Base-by-base conservation (phyloP, 2,113 vertebrate genomes). In the Trogon surrucura region DNA sequence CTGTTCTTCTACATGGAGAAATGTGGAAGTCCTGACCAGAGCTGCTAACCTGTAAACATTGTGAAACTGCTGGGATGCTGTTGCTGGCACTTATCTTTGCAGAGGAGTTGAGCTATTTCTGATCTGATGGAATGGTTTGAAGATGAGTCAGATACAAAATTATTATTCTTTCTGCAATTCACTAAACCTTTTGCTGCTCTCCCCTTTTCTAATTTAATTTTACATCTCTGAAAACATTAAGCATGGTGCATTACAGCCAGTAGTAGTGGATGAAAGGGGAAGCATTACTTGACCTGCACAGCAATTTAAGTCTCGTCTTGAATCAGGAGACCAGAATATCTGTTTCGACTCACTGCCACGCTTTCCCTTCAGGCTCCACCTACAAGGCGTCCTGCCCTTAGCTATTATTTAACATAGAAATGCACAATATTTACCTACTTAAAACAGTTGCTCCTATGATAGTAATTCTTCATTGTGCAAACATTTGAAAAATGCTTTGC, bases 401-500 rank as follows among this genome's bases (percentile, higher is more conserved):
- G 67, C 81, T 85, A 5, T 67, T 81, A 81, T 30, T 73, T 57
- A 86, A 83, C 60, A 61, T 5, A 66, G 85, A 91, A 94, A 85
- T 57, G 80, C 78, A 91, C 69, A 95, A 60, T 89, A 85, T 95
- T 93, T 91, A 16, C 86, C 89, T 88, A 53, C 56, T 66, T 64
- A 45, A 88, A 93, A 73, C 67, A 94, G 75, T 88, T 83, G 71
- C 57, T 96, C 56, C 65, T 47, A 2, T 11, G 20, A 64, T 54
- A 34, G 75, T 58, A 83, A 66, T 77, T 91, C 47, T 77, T 90
- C 72, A 56, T 19, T 80, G 90, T 78, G 65, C 45, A 97, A 95
- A 85, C 82, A 95, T 80, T 9, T 78, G 58, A 95, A 71, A 94
- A 94, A 94, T 80, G 67, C 60, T 94, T 80, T 82, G 66, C 81